Conservation (phyloP, 2,888 invertebrate genomes). For the Tromatobia lineatoria region DNA sequence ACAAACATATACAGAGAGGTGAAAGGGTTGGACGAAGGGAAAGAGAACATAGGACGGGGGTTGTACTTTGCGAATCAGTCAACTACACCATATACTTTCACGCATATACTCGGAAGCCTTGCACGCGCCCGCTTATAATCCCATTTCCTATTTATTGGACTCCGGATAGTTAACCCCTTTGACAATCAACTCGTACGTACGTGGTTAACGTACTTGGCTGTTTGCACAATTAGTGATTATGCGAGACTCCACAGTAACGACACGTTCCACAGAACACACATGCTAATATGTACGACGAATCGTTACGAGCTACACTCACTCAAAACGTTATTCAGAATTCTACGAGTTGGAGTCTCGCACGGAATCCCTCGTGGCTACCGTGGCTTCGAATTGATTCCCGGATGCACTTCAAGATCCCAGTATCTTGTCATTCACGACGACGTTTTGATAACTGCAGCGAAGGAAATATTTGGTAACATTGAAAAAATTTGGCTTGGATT, state of each 20-base stretch:
- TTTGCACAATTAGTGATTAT: constrained; percentile 73
- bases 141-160: constrained; percentile 69
- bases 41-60: constrained; percentile 8
- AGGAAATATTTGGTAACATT: too few relatives aligned
- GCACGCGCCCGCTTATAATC: constrained; percentile 59
- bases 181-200: constrained; percentile 70
- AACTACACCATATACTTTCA: constrained; percentile 43
- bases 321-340: constrained; percentile 7
- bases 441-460: too few relatives aligned
- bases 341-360: too few relatives aligned
- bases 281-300: constrained; percentile 64
- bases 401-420: too few relatives aligned
- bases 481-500: too few relatives aligned
- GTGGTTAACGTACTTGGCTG: constrained; percentile 67
- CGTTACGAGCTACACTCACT: constrained; percentile 42
- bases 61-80: constrained; percentile 36
- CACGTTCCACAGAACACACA: constrained; percentile 61
- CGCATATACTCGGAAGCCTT: constrained; percentile 27
- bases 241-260: constrained; percentile 49
- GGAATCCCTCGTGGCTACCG: too few relatives aligned
- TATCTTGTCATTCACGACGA: too few relatives aligned
- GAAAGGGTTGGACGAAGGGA: constrained; percentile 6
- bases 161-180: constrained; percentile 72
- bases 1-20: constrained; percentile 23
- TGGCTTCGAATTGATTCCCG: too few relatives aligned